A percentile compares a stretch with the other conserved stretches of the same genome.
Conservation (phyloP, 2,113 vertebrate genomes). For the Myrmecobius fasciatus region DNA sequence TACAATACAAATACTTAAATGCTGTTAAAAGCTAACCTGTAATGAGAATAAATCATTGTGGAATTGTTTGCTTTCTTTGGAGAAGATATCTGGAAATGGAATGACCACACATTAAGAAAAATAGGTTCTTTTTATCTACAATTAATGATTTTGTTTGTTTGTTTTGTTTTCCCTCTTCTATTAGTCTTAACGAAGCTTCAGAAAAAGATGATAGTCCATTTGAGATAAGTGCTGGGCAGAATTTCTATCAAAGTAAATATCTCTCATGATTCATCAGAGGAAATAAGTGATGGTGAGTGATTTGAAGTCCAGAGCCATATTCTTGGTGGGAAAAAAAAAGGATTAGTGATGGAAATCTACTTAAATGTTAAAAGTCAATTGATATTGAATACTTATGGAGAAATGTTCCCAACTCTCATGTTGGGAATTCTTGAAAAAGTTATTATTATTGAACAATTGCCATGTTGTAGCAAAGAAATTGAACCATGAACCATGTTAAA, state of each 20-base stretch:
- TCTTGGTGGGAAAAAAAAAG: constrained; percentile 32
- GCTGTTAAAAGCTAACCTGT: not conserved
- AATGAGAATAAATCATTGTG: not conserved
- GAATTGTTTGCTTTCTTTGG: constrained; percentile 35
- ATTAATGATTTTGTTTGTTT: not conserved
- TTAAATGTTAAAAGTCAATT: not conserved
- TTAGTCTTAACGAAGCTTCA: constrained; percentile 13
- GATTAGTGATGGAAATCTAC: not conserved
- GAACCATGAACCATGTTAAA: constrained; percentile 33
- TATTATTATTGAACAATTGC: constrained; percentile 32
- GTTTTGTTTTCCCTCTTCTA: not conserved
- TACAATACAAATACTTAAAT: not conserved
- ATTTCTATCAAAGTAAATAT: not conserved
- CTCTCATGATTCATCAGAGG: constrained; percentile 13
- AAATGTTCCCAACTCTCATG: constrained; percentile 20
- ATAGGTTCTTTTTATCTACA: not conserved
- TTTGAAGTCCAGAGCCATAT: constrained; percentile 20
- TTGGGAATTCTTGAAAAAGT: constrained; percentile 20
- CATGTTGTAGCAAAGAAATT: constrained; percentile 12
- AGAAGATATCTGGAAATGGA: constrained; percentile 29
- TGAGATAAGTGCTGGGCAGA: not conserved
- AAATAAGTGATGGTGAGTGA: constrained; percentile 15
- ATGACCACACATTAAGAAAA: constrained; percentile 9
- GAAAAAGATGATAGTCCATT: not conserved
- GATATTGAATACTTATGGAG: constrained; percentile 27